Evolutionary conservation across 2,797 vertebrate species (phyloP).

Genomic region (Borostomias antarcticus): DNA sequence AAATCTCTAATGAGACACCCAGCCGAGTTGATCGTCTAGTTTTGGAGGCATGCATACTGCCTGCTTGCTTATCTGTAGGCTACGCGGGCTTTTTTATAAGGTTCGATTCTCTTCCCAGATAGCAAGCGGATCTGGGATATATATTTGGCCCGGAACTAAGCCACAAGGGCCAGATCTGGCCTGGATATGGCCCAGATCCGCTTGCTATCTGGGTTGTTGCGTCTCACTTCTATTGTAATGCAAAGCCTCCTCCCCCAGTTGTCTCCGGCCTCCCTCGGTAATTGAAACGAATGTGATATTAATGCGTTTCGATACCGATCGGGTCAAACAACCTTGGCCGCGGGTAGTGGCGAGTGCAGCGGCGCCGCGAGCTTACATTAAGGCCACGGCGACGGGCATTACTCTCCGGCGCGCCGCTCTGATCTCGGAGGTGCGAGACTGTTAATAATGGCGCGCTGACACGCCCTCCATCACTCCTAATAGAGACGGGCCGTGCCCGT

Average conservation of each 20-base stretch:
- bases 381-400: conserved; percentile 53
- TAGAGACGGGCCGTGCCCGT: conserved; percentile 71
- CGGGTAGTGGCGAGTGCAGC: conserved; percentile 27
- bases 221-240: conserved; percentile 7
- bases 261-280: conserved; percentile 24
- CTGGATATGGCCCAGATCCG: too few relatives aligned
- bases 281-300: conserved; percentile 70
- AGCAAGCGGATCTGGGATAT: too few relatives aligned
- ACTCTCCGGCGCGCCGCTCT: conserved; percentile 51
- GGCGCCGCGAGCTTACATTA: conserved; percentile 51
- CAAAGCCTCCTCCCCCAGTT: conserved; percentile 25
- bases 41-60: not conserved
- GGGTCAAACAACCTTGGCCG: conserved; percentile 67
- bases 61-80: not conserved
- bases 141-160: too few relatives aligned
- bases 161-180: too few relatives aligned
- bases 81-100: not conserved
- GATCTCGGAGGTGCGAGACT: conserved; percentile 54
- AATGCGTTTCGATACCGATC: conserved; percentile 66
- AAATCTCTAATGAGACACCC: too few relatives aligned
- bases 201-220: too few relatives aligned
- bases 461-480: conserved; percentile 74
- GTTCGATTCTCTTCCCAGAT: too few relatives aligned
- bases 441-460: conserved; percentile 70
- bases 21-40: too few relatives aligned